These are phyloP conservation scores for Lacerta agilis DNA, from an alignment of 2,797 vertebrate genomes.

Conservation along the genomic window DNA sequence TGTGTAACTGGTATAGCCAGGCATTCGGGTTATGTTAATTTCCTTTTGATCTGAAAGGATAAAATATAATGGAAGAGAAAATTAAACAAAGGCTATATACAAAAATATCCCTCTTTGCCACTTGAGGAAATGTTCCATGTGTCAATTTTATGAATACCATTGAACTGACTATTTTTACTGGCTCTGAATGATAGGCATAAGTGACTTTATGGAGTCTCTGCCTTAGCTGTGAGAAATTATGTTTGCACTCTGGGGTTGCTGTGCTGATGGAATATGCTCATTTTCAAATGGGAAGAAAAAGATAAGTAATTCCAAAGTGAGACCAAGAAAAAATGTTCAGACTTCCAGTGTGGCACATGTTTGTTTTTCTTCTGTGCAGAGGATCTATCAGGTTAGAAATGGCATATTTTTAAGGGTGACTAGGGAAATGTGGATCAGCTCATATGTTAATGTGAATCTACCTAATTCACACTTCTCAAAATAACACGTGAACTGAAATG, in stretches of 20 bases:
- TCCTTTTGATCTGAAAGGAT: slow-evolving; percentile 58
- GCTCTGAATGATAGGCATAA: slow-evolving; percentile 52
- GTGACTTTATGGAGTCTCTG: slow-evolving; percentile 64
- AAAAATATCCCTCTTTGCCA: slow-evolving; percentile 63
- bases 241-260: slow-evolving; percentile 70
- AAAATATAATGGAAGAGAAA: slow-evolving; percentile 62
- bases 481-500: no score
- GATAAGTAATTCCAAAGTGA: slow-evolving; percentile 66
- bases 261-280: slow-evolving; percentile 63
- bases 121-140: slow-evolving; percentile 64
- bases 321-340: slow-evolving; percentile 61
- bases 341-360: slow-evolving; percentile 58
- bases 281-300: slow-evolving; percentile 61
- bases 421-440: no score
- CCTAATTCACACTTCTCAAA: no score
- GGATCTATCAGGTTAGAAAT: slow-evolving; percentile 66
- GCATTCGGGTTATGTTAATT: slow-evolving; percentile 52
- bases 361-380: slow-evolving; percentile 63
- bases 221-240: slow-evolving; percentile 69
- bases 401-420: slow-evolving; percentile 51
- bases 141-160: slow-evolving; percentile 71
- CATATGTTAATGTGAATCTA: no score
- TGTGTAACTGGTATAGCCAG: slow-evolving; percentile 21
- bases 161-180: slow-evolving; percentile 56
- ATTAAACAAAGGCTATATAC: slow-evolving; percentile 69